A percentile compares a stretch with the other conserved stretches of the same genome.
phyloP scores from a whole-genome alignment of 2,797 vertebrate genomes.

The Arnoldichthys spilopterus region DNA sequence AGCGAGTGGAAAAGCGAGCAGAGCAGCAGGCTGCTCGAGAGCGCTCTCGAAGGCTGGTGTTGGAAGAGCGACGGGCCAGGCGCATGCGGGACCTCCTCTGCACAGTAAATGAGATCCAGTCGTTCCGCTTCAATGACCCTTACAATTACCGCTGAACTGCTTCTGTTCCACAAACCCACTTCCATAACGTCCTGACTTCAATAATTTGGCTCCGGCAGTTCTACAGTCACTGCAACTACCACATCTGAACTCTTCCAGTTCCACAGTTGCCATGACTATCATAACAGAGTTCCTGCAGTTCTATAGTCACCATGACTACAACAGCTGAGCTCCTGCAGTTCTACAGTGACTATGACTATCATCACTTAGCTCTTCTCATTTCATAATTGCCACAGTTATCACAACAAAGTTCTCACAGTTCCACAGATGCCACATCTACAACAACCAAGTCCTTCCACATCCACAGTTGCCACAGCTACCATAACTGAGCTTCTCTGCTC shows the following conservation, averaged over 20 bases:
- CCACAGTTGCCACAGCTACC: neutral
- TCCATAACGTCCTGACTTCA: neutral
- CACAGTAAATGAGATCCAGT: conserved; percentile 76
- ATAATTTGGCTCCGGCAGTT: neutral
- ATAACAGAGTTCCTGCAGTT: neutral
- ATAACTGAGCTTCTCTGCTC: conserved; percentile 6
- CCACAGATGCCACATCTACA: neutral
- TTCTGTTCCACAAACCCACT: neutral
- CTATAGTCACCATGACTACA: neutral
- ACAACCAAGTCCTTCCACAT: conserved; percentile 2
- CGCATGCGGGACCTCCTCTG: conserved; percentile 82
- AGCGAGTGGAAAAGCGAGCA: conserved; percentile 84
- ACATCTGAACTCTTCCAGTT: conserved; percentile 61
- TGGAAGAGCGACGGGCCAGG: conserved; percentile 85
- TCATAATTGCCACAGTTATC: neutral
- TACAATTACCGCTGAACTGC: conserved; percentile 74
- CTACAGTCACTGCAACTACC: conserved; percentile 68
- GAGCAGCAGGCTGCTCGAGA: conserved; percentile 87
- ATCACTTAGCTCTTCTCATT: conserved; percentile 62
- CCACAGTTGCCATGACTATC: neutral
- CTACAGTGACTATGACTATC: conserved; percentile 67
- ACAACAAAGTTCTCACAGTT: neutral
- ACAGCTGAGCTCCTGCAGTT: neutral
- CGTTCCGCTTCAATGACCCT: conserved; percentile 83
- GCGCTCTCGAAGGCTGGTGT: conserved; percentile 80